Evolutionary conservation across 2,888 invertebrate species (phyloP).

Genomic region (Nomada flava): DNA sequence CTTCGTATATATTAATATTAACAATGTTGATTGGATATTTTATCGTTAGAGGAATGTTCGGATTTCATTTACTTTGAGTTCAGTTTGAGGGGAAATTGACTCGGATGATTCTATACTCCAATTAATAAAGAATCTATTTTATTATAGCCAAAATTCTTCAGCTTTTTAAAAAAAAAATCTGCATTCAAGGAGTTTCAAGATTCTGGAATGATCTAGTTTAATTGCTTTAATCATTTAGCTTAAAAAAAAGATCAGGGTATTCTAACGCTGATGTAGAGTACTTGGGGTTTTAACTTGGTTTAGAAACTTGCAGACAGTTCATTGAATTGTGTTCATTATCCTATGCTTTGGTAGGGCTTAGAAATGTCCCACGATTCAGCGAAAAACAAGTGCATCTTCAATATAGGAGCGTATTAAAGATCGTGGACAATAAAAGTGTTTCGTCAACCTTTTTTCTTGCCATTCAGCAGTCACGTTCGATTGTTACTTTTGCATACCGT

Average conservation of each 20-base stretch:
- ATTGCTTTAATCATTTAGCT: neutral
- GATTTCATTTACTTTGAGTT: no score
- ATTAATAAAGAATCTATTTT: no score
- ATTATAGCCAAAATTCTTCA: no score
- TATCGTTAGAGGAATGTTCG: no score
- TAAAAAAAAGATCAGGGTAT: no score
- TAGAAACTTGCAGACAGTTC: neutral
- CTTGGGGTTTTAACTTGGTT: neutral
- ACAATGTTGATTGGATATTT: no score
- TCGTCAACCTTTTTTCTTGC: slow-evolving; percentile 36
- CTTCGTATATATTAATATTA: no score
- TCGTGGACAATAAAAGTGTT: slow-evolving; percentile 40
- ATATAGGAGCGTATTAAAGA: slow-evolving; percentile 28
- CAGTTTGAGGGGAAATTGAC: no score
- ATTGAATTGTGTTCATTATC: slow-evolving; percentile 17
- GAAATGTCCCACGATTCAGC: slow-evolving; percentile 44
- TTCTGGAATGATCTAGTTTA: neutral
- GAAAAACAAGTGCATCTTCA: slow-evolving; percentile 38
- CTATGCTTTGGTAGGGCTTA: slow-evolving; percentile 2
- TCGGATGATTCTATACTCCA: no score
- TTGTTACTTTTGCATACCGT: slow-evolving; percentile 19
- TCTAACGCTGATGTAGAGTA: no score
- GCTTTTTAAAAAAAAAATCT: no score
- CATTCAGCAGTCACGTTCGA: slow-evolving; percentile 52
- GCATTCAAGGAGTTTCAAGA: no score